Evolutionary conservation across 2,113 vertebrate species (phyloP).

Genomic region (Amphilophus citrinellus): DNA sequence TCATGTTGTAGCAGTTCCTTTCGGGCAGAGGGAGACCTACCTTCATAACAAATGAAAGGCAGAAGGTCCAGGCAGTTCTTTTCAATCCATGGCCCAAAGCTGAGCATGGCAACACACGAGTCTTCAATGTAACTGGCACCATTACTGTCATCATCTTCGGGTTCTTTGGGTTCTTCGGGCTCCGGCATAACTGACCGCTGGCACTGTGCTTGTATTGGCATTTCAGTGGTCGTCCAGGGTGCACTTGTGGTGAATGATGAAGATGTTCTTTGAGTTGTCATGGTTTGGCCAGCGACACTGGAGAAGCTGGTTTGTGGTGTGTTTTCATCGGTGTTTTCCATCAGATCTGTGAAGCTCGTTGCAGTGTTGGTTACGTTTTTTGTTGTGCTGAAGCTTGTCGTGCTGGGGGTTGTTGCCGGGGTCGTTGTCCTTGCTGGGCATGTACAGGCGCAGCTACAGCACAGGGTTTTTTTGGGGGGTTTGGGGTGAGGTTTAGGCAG

Average conservation of each 20-base stretch:
- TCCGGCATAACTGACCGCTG: not conserved
- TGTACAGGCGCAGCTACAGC: constrained; percentile 55
- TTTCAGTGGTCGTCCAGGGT: not conserved
- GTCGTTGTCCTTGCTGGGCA: not conserved
- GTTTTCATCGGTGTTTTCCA: not conserved
- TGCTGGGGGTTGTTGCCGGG: not conserved
- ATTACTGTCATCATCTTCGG: not conserved
- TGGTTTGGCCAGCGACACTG: not conserved
- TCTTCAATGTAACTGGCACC: constrained; percentile 56
- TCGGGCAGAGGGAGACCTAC: constrained; percentile 40
- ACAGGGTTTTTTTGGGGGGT: not conserved
- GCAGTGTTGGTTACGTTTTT: not conserved
- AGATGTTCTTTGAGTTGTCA: not conserved
- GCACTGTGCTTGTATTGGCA: not conserved
- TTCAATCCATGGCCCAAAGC: constrained; percentile 77
- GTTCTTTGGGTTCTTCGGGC: not conserved
- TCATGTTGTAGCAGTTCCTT: not conserved
- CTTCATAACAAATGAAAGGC: constrained; percentile 79
- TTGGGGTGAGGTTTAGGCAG: constrained; percentile 20
- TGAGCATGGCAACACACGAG: constrained; percentile 70
- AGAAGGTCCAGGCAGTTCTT: constrained; percentile 53
- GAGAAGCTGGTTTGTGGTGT: not conserved
- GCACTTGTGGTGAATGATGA: not conserved
- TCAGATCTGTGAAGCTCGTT: rapidly evolving
- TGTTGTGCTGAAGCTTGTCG: not conserved